These are phyloP conservation scores for Rhizomys pruinosus DNA, from an alignment of 2,113 vertebrate species.

Conservation along the genomic window DNA sequence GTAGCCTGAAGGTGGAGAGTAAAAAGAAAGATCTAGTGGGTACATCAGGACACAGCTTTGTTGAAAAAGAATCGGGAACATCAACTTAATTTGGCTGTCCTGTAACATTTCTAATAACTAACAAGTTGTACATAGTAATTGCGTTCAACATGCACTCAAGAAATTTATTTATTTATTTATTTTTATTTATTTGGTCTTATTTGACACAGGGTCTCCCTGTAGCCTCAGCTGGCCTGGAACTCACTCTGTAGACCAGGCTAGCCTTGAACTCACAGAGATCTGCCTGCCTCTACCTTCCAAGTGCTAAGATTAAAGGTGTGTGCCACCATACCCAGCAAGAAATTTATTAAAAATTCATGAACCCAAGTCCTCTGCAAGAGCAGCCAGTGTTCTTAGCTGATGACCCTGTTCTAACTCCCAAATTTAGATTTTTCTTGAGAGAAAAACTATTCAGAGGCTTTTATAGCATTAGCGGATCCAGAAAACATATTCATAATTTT, in stretches of 20 bases:
- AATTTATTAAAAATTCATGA: too few species aligned
- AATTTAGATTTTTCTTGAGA: not conserved
- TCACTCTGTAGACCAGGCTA: too few species aligned
- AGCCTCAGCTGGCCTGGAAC: too few species aligned
- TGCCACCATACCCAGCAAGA: too few species aligned
- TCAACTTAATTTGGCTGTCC: not conserved
- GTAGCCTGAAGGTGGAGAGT: not conserved
- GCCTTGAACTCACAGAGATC: too few species aligned
- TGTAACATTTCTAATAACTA: not conserved
- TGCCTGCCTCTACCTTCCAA: too few species aligned
- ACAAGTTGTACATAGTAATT: not conserved
- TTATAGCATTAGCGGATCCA: not conserved
- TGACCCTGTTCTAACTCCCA: too few species aligned
- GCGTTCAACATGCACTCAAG: not conserved
- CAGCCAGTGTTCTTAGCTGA: too few species aligned
- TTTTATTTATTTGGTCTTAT: too few species aligned
- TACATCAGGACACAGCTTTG: not conserved
- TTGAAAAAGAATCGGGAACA: constrained; percentile 14
- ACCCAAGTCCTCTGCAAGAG: too few species aligned
- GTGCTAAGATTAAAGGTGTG: too few species aligned
- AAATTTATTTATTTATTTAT: not conserved
- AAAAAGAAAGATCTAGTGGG: not conserved
- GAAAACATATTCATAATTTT: constrained; percentile 11
- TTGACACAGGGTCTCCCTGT: too few species aligned
- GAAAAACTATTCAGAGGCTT: constrained; percentile 26